Evolutionary conservation across 1,140 invertebrate species (phyloP).

Genomic region (Gonatopus flavifemur): DNA sequence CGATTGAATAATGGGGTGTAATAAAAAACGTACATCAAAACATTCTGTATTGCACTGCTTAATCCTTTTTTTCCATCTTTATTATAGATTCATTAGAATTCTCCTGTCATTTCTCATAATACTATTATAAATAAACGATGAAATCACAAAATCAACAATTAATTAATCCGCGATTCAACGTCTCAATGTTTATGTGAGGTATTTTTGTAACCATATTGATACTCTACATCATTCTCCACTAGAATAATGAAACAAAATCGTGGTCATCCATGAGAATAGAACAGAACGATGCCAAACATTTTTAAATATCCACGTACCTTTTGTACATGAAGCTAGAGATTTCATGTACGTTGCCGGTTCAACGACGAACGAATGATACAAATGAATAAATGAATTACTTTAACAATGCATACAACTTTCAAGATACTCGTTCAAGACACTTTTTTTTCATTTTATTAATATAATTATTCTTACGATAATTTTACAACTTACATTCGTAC

Average conservation of each 20-base stretch:
- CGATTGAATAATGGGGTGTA: no score
- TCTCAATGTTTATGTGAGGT: constrained; percentile 32
- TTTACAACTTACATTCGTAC: constrained; percentile 41
- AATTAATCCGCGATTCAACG: constrained; percentile 33
- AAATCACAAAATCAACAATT: constrained; percentile 31
- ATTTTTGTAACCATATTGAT: constrained; percentile 39
- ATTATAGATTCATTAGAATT: constrained; percentile 40
- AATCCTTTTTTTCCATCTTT: constrained; percentile 31
- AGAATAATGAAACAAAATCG: no score
- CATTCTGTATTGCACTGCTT: constrained; percentile 14
- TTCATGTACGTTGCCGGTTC: no score
- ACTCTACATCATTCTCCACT: constrained; percentile 33
- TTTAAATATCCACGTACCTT: no score
- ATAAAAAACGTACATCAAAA: no score
- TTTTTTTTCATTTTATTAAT: constrained; percentile 28
- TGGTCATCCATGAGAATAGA: no score
- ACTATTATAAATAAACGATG: constrained; percentile 39
- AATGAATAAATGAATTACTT: no score
- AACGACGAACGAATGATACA: no score
- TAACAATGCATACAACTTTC: no score
- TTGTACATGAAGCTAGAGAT: no score
- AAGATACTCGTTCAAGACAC: no score
- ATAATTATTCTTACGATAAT: constrained; percentile 41
- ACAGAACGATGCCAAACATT: no score
- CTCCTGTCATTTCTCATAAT: constrained; percentile 40